Conservation (phyloP, 2,797 vertebrate species). For the Darevskia mixta region DNA sequence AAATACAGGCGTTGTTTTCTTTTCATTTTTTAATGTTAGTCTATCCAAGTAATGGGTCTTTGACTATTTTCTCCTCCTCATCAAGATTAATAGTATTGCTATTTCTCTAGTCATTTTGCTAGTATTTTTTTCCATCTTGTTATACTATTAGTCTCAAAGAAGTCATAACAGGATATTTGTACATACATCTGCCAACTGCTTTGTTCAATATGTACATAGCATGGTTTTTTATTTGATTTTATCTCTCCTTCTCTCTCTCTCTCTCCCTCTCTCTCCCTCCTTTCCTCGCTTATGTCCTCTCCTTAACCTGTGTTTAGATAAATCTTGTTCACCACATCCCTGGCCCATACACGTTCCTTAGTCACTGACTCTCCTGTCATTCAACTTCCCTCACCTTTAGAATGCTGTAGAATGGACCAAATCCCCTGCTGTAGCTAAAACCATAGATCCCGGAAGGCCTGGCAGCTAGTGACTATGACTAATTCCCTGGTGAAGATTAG, state of each 20-base stretch:
- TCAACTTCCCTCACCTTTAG: slow-evolving; percentile 69
- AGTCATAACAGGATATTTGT: slow-evolving; percentile 38
- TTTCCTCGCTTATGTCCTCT: background rate
- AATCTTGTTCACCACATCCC: slow-evolving; percentile 82
- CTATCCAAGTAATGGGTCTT: background rate
- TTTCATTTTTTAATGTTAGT: background rate
- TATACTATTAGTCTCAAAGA: background rate
- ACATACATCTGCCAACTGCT: slow-evolving; percentile 14
- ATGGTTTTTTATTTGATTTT: slow-evolving; percentile 61
- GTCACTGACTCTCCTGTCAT: slow-evolving; percentile 86
- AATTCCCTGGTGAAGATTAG: slow-evolving; percentile 59
- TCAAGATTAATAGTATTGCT: background rate
- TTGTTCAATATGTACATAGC: slow-evolving; percentile 33
- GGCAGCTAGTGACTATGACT: slow-evolving; percentile 42
- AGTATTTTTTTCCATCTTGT: background rate
- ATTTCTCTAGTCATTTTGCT: background rate
- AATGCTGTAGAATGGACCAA: slow-evolving; percentile 42
- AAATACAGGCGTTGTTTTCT: background rate
- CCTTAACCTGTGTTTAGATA: slow-evolving; percentile 77
- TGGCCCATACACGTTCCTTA: slow-evolving; percentile 81
- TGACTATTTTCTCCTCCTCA: background rate
- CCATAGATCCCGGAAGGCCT: slow-evolving; percentile 50
- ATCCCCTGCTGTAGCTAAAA: slow-evolving; percentile 41
- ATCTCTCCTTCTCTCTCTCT: slow-evolving; percentile 7
- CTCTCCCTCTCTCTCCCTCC: background rate